phyloP scores from a whole-genome alignment of 1,140 invertebrate species.

The Steinernema feltiae region DNA sequence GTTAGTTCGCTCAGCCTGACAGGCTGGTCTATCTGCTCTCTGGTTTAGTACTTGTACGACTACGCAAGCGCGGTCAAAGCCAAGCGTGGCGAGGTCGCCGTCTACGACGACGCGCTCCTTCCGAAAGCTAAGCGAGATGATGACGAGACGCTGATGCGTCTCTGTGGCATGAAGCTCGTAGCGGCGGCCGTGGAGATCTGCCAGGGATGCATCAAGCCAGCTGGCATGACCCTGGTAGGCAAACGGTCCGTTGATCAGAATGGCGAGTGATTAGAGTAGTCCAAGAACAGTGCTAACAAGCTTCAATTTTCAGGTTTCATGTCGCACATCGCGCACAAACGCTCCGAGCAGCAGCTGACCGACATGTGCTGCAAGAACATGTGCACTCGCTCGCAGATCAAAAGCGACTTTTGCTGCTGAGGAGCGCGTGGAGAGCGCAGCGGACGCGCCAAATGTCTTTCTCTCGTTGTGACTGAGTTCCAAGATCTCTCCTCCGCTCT shows the following conservation, averaged over 20 bases:
- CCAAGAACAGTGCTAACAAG: not conserved
- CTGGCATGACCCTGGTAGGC: not conserved
- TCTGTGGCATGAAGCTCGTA: conserved; percentile 7
- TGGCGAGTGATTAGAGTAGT: not conserved
- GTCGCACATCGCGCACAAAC: not conserved
- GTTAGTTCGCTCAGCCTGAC: no score
- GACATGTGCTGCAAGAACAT: conserved; percentile 8
- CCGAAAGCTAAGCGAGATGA: not conserved
- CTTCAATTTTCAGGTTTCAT: not conserved
- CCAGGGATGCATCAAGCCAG: not conserved
- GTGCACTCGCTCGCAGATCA: not conserved
- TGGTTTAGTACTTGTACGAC: no score
- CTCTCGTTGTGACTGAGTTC: no score
- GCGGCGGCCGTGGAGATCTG: not conserved
- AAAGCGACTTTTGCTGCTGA: not conserved
- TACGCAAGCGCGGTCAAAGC: no score
- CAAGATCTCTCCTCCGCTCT: no score
- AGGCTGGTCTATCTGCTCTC: no score
- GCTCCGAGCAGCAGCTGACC: not conserved
- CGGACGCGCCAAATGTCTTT: no score
- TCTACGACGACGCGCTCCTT: no score
- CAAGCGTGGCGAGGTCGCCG: no score
- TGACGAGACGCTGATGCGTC: not conserved
- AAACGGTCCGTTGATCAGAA: not conserved
- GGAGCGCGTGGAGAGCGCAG: no score